Conservation (phyloP, 2,113 vertebrate species). For the Tychaedon coryphoeus region DNA sequence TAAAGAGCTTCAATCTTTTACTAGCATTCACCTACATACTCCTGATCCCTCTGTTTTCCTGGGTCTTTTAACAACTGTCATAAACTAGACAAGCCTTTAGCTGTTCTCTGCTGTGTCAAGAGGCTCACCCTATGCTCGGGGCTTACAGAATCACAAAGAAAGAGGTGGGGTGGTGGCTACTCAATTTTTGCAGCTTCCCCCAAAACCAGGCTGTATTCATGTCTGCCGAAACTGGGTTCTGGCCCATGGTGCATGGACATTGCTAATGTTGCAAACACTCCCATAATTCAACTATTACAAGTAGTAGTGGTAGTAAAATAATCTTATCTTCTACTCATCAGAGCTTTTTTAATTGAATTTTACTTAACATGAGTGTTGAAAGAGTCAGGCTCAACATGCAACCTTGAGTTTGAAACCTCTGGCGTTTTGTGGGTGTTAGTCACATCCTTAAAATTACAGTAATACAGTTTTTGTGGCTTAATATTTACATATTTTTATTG, state of each 20-base stretch:
- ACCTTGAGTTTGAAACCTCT: constrained; percentile 61
- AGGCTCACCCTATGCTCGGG: not conserved
- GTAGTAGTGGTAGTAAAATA: constrained; percentile 47
- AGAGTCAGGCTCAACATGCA: constrained; percentile 36
- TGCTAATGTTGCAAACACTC: not conserved
- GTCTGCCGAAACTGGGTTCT: not conserved
- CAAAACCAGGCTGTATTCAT: not conserved
- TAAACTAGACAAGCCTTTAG: not conserved
- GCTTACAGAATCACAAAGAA: not conserved
- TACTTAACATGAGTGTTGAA: constrained; percentile 52
- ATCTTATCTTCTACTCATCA: constrained; percentile 54
- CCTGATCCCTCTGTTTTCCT: not conserved
- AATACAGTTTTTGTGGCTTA: constrained; percentile 66
- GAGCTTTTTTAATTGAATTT: constrained; percentile 66
- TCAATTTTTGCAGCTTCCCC: not conserved
- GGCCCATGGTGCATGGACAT: not conserved
- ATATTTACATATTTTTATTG: constrained; percentile 70
- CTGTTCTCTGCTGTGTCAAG: not conserved
- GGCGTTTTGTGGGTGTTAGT: constrained; percentile 67
- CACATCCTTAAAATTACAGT: constrained; percentile 67
- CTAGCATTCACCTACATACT: not conserved
- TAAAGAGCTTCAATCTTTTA: not conserved
- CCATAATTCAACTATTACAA: constrained; percentile 38
- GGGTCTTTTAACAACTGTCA: not conserved
- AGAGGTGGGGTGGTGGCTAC: not conserved